These are phyloP conservation scores for Eledona agricola DNA, from an alignment of 2,888 invertebrate species.

Conservation along the genomic window DNA sequence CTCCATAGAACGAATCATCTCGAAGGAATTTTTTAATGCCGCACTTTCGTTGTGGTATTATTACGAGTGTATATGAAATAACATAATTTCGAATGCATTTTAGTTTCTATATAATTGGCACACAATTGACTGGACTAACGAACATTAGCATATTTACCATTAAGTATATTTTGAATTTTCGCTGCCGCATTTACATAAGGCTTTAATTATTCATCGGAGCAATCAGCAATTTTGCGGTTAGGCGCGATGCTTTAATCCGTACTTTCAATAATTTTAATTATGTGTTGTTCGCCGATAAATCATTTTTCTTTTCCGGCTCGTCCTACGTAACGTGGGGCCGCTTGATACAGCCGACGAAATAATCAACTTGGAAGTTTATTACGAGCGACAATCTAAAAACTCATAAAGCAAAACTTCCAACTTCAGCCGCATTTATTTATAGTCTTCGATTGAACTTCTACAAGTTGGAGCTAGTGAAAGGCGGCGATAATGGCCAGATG, in stretches of 20 bases:
- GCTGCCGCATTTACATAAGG: constrained; percentile 27
- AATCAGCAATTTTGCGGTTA: constrained; percentile 21
- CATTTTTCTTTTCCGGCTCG: constrained; percentile 6
- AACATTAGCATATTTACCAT: constrained; percentile 33
- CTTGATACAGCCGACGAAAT: constrained; percentile 9
- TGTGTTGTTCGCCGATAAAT: constrained; percentile 10
- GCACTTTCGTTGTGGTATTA: too few relatives aligned
- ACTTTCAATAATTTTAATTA: constrained; percentile 15
- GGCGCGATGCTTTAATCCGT: constrained; percentile 8
- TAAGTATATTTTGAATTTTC: constrained; percentile 30
- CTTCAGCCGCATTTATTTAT: constrained; percentile 25
- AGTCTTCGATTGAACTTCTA: constrained; percentile 26
- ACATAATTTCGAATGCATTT: too few relatives aligned
- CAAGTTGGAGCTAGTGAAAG: constrained; percentile 22
- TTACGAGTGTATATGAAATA: too few relatives aligned
- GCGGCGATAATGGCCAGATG: constrained; percentile 19
- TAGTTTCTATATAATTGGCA: constrained; percentile 19
- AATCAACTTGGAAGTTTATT: constrained; percentile 26
- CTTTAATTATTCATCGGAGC: constrained; percentile 31
- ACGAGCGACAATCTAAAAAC: constrained; percentile 26
- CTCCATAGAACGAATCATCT: too few relatives aligned
- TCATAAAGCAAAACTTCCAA: constrained; percentile 28
- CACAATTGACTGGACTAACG: constrained; percentile 25
- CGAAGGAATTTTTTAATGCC: too few relatives aligned
- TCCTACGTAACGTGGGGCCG: constrained; percentile 3